Percentiles rank a stretch among this genome's conserved stretches.
Evolutionary conservation across 2,888 invertebrate species (phyloP).

Genomic region (Chaetogeoica ovagalla): DNA sequence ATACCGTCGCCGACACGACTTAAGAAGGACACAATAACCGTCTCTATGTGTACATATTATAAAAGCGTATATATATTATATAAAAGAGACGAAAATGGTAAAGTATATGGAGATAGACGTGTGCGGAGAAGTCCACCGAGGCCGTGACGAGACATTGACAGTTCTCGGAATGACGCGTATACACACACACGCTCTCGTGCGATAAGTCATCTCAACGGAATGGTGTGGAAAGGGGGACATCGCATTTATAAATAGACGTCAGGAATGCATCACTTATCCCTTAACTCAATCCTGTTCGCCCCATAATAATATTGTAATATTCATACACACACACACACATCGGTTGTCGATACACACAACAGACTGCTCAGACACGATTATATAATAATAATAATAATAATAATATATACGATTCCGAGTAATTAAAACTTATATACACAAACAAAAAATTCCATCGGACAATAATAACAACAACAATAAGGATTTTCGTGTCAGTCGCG

Average conservation of each 20-base stretch:
- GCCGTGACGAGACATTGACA: slow-evolving; percentile 29
- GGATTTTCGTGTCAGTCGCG: too few species aligned
- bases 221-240: not conserved
- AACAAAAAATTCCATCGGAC: too few species aligned
- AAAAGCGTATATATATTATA: too few species aligned
- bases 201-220: slow-evolving; percentile 9
- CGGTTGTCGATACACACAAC: not conserved
- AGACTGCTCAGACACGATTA: not conserved
- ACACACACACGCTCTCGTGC: too few species aligned
- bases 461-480: too few species aligned
- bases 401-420: too few species aligned
- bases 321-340: too few species aligned
- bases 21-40: too few species aligned
- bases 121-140: slow-evolving; percentile 16
- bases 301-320: slow-evolving; percentile 9
- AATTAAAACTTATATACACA: too few species aligned
- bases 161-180: not conserved
- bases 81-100: slow-evolving; percentile 4
- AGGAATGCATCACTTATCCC: slow-evolving; percentile 25
- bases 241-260: slow-evolving; percentile 15
- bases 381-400: not conserved
- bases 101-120: not conserved
- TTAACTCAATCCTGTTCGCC: not conserved
- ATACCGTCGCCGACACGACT: too few species aligned
- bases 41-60: too few species aligned